phyloP scores from a whole-genome alignment of 2,113 vertebrate species.

The Quiscalus mexicanus region DNA sequence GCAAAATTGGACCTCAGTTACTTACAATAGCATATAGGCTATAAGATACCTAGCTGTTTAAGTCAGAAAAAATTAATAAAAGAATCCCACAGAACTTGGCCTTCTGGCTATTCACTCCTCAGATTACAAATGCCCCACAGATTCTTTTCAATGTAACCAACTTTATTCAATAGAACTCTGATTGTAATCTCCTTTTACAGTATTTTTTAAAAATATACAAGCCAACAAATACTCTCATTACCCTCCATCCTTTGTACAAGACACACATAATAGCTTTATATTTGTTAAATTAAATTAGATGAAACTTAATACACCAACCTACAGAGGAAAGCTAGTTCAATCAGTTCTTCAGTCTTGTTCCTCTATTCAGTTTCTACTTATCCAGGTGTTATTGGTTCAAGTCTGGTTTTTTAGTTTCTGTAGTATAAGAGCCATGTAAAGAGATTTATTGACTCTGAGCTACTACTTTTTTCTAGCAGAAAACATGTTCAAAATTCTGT shows the following conservation, averaged over 20 bases:
- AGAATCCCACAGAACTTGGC: background rate
- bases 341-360: background rate
- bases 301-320: background rate
- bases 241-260: background rate
- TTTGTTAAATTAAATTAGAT: background rate
- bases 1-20: background rate
- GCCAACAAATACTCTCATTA: background rate
- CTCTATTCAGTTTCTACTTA: background rate
- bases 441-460: background rate
- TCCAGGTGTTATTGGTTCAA: background rate
- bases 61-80: background rate
- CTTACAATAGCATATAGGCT: background rate
- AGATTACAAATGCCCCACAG: background rate
- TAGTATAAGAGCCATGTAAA: accelerated
- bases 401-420: background rate
- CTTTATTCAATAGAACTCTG: background rate
- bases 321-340: background rate
- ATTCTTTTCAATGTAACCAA: background rate
- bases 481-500: background rate
- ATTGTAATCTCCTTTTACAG: background rate
- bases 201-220: background rate
- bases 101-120: background rate
- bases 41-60: background rate
- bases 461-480: background rate
- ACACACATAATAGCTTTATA: background rate